Base-by-base conservation (phyloP, 2,113 vertebrate species). In the Mesocricetus auratus region DNA sequence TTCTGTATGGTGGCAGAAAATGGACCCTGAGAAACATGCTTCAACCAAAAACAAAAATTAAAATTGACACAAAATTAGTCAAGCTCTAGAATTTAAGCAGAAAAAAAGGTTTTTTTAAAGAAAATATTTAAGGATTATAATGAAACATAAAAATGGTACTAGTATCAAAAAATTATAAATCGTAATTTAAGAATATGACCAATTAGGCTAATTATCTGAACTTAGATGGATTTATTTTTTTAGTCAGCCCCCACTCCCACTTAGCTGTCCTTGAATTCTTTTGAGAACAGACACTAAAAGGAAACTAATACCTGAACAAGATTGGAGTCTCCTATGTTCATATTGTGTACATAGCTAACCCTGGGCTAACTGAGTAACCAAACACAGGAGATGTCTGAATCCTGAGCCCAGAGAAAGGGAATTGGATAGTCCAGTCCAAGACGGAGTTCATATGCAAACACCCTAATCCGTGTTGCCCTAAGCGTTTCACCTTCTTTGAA, bases 51-150 rank as follows among this genome's bases (percentile, higher is more conserved):
- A 33, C 94, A 93, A 47, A 66, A 66, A 66, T 47, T 95, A 53
- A 50, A 96, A 95, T 86, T 91, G 50, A 62, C 50, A 74, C 71
- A 66, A 88, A 95, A 89, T 50, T 94, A 53, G 24, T 85, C 94
- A 50, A 79, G 39, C 8, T 96, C 33, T 77, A 13, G 47, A 91
- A 95, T 66, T 86, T 17, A 56, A 31, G 13, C 36, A 86, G 36
- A 66, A 93, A 24, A 89, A 86, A 7, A 7, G 53, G 53, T 7
- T 93, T 94, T 83, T 86, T 60, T 64, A 89, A 94, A 22, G 26
- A 5, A 9, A 17, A 42, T 42, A 69, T 24, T 82, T 45, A 19
- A 17, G 22, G 8, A 7, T 10, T 86, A 64, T 93, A 62, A 90
- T 89, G 21, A 94, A 19, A 82, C 74, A 94, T 33, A 96, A 96